Conservation (phyloP, 1,140 invertebrate genomes). For the Chrysoperla carnea region DNA sequence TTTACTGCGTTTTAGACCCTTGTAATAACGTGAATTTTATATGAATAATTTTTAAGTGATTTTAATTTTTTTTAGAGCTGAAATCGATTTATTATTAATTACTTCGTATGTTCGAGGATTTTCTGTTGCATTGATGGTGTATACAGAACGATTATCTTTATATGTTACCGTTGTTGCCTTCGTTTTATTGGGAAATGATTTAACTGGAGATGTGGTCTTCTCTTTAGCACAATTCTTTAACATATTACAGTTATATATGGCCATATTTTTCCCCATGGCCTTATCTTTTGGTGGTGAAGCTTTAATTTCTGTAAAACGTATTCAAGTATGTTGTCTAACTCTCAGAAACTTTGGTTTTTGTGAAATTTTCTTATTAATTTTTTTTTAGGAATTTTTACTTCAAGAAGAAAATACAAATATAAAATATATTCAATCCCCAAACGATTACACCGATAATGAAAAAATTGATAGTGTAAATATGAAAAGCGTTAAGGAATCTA, state of each 20-base stretch:
- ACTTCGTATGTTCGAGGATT: conserved; percentile 55
- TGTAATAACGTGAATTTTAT: too few species aligned
- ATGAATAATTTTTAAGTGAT: too few species aligned
- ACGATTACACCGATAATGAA: conserved; percentile 24
- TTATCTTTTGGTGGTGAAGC: conserved; percentile 36
- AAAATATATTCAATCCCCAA: background rate
- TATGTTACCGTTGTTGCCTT: conserved; percentile 51
- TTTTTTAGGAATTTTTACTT: conserved; percentile 14
- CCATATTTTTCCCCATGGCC: conserved; percentile 50
- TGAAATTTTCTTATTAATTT: background rate
- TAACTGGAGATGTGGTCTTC: conserved; percentile 52
- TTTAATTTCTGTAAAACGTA: conserved; percentile 39
- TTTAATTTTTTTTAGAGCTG: conserved; percentile 28
- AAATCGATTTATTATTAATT: conserved; percentile 44
- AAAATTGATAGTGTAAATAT: conserved; percentile 10
- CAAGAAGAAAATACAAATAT: conserved; percentile 10
- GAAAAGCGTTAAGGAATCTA: conserved; percentile 9
- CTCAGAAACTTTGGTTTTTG: background rate
- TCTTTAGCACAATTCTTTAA: conserved; percentile 58
- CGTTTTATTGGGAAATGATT: conserved; percentile 37
- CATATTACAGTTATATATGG: conserved; percentile 48
- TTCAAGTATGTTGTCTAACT: conserved; percentile 27
- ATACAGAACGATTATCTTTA: conserved; percentile 50
- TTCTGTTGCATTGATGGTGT: conserved; percentile 42
- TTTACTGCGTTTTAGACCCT: too few species aligned